Percentiles rank a stretch among this genome's conserved stretches.
These are phyloP conservation scores for Harpagoxenus sublaevis DNA, from an alignment of 2,888 invertebrate genomes.

Conservation along the genomic window DNA sequence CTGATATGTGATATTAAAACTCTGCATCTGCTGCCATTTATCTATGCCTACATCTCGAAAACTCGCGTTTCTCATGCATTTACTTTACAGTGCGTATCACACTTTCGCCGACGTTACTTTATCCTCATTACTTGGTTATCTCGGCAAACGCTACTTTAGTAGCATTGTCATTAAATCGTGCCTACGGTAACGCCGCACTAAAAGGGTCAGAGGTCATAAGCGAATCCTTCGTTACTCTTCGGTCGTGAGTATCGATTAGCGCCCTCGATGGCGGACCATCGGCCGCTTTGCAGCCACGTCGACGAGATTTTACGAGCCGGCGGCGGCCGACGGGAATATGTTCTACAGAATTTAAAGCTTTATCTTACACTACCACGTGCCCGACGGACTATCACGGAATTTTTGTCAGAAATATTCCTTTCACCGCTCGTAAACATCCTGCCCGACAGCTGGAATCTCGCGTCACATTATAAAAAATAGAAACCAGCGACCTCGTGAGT, in stretches of 20 bases:
- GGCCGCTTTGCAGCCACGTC: constrained; percentile 62
- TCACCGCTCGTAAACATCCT: constrained; percentile 67
- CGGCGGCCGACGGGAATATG: constrained; percentile 61
- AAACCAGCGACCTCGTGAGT: constrained; percentile 57
- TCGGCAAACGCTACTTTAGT: constrained; percentile 43
- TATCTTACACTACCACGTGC: constrained; percentile 56
- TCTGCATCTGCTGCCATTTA: neutral
- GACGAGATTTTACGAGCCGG: constrained; percentile 68
- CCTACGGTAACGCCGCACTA: constrained; percentile 29
- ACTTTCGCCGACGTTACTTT: constrained; percentile 2
- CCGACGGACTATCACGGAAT: constrained; percentile 52
- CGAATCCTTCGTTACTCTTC: constrained; percentile 36
- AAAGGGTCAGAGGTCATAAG: constrained; percentile 37
- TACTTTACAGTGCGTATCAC: neutral
- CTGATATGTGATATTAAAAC: neutral
- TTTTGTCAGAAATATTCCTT: constrained; percentile 66
- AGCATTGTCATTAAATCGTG: constrained; percentile 38
- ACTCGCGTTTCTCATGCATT: neutral
- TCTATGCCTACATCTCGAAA: neutral
- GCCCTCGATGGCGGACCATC: constrained; percentile 34
- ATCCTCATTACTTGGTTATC: constrained; percentile 25
- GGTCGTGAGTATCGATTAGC: constrained; percentile 49
- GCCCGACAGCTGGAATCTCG: constrained; percentile 37
- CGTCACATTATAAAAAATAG: constrained; percentile 66
- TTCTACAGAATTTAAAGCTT: constrained; percentile 70